Percentiles rank a stretch among this genome's conserved stretches.
phyloP scores from a whole-genome alignment of 2,888 invertebrate species.

The Eupithecia centaureata region DNA sequence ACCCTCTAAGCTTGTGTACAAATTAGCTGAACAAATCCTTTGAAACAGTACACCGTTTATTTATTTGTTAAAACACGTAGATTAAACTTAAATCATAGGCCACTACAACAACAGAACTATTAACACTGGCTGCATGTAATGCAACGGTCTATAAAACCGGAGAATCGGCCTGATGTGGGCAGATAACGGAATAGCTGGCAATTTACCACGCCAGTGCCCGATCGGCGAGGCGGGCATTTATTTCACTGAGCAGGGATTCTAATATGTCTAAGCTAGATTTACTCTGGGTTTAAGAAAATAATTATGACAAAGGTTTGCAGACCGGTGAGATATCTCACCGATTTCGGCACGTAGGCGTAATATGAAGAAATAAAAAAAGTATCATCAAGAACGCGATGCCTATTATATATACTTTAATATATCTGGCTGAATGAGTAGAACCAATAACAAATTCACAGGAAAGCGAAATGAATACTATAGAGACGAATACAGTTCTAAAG shows the following conservation, averaged over 20 bases:
- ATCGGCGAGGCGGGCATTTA: slow-evolving; percentile 2
- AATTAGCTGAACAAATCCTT: neutral
- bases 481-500: neutral
- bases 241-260: slow-evolving; percentile 9
- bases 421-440: neutral
- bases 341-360: no score
- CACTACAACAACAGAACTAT: neutral
- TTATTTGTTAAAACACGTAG: no score
- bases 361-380: no score
- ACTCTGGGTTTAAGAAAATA: no score
- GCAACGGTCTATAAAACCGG: slow-evolving; percentile 38
- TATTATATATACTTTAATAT: no score
- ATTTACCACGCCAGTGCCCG: slow-evolving; percentile 36
- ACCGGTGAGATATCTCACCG: no score
- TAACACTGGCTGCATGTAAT: neutral
- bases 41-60: neutral
- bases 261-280: neutral
- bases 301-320: no score
- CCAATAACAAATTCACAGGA: neutral
- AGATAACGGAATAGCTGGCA: slow-evolving; percentile 40
- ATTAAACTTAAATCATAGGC: no score
- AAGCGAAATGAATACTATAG: neutral
- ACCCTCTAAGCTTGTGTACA: neutral
- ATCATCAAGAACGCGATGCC: no score
- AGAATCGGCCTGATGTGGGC: slow-evolving; percentile 39